Evolutionary conservation across 2,888 invertebrate species (phyloP), one percentile per base, ranked within the genome.

Genomic region (Parnassius mnemosyne): DNA sequence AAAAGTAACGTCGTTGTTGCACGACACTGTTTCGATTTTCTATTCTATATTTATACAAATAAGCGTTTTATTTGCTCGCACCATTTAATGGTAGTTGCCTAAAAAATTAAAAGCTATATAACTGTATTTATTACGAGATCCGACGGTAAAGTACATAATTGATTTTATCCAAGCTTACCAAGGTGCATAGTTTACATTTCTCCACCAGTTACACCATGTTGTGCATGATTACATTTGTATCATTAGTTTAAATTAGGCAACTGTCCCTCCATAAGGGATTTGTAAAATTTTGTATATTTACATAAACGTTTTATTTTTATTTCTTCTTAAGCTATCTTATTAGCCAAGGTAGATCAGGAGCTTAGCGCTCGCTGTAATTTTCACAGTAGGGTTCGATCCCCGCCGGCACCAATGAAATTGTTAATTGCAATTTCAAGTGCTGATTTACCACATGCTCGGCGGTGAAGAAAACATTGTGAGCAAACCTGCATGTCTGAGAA

Each of bases 41-140:
- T 70, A 72, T 78, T 76, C 73, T 83, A 83, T 78, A 74, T 69
- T 77, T 71, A 74, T 71, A 64, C 5, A 53, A 58, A 69, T 81
- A 89, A 83, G 85, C 80, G 72, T 75, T 71, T 74, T 77, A 85
- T 87, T 87, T 61, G 77, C 72, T 65, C 76, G 74, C 71, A 71
- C 68, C 50, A 52, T 52, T 52, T 53, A 63, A 63, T 71, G 75
- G 78, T 76, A 78, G 82, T 85, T 83, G 83, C 79, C 76, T 81
- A 78, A 67, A 72, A 81, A 83, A 85, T 82, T 78, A 80, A 83
- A 81, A 80, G 83, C 81, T 78, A 80, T 85, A 81, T 81, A 83
- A 77, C 75, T 81, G 82, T 89, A 88, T 89, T 89, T 89, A 89
- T 87, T 87, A 87, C 87, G 89, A 87, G 87, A 86, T 85, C 76